Base-by-base conservation (phyloP, 2,113 vertebrate genomes). In the Campylomormyrus numenius region DNA sequence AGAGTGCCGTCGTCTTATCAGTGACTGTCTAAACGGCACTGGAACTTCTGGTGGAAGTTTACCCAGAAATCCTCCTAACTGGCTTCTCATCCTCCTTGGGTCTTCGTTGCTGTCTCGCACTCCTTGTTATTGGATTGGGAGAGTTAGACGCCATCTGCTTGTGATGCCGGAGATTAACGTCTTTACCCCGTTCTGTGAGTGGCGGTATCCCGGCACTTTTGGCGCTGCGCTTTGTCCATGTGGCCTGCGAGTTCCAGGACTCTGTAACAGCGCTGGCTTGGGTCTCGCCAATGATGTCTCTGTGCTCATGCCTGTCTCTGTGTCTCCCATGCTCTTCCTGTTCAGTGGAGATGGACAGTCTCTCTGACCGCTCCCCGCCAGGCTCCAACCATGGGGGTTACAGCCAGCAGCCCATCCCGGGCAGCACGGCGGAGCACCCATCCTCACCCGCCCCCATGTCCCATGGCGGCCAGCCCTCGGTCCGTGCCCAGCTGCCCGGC, bases 401-500 rank as follows among this genome's bases (percentile, higher is more conserved):
- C 89, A 96, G 96, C 93, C 96, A 96, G 94, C 96, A 97, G 92
- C 96, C 97, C 0, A 96, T 96, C 93, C 96, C 97, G 91, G 96
- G 96, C 93, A 97, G 95, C 94, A 96, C 95, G 90, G 94, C 95
- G 48, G 96, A 97, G 48, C 66, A 48, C 27, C 85, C 85, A 1
- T 98, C 98, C 0, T 99, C 98, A 88, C 97, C 98, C 48, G 97
- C 96, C 3, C 97, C 97, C 52, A 96, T 98, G 80, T 96, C 97
- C 58, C 98, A 98, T 24, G 93, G 97, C 48, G 97, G 97, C 77
- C 98, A 98, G 94, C 94, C 96, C 8, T 96, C 97, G 35, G 97
- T 97, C 89, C 97, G 98, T 80, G 97, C 98, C 91, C 98, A 98
- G 89, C 97, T 99, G 92, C 97, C 98, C n/a, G 96, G 98, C 90